These are phyloP conservation scores for Naja naja DNA, from an alignment of 2,113 vertebrate species.

Conservation along the genomic window DNA sequence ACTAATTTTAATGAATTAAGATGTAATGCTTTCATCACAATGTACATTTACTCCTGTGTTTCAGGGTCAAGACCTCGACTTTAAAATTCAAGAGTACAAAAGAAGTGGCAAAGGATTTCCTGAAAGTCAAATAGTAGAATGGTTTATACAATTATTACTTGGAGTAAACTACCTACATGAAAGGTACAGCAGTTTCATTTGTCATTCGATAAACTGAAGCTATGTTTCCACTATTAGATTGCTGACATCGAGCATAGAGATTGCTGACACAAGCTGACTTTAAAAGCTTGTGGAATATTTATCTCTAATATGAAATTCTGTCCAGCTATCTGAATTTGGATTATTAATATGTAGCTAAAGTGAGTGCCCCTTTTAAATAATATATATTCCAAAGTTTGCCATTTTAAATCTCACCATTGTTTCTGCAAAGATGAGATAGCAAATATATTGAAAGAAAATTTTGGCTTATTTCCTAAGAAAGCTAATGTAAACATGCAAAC, in stretches of 20 bases:
- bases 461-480: neutral
- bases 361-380: neutral
- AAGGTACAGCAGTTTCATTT: conserved; percentile 71
- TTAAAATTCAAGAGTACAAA: conserved; percentile 77
- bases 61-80: conserved; percentile 83
- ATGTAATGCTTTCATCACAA: conserved; percentile 10
- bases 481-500: neutral
- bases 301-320: neutral
- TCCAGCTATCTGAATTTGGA: neutral
- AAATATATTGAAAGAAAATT: neutral
- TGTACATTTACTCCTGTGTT: conserved; percentile 49
- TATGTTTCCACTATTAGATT: neutral
- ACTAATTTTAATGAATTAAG: neutral
- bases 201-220: neutral
- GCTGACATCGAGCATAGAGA: neutral
- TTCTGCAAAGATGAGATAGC: neutral
- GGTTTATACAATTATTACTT: conserved; percentile 82
- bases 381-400: neutral
- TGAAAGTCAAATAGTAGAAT: conserved; percentile 78
- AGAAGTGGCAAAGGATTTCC: conserved; percentile 68
- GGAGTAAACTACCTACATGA: conserved; percentile 85
- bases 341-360: neutral
- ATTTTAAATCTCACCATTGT: neutral
- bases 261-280: neutral
- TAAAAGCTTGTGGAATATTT: neutral